These are phyloP conservation scores for Pseudomyrmex concolor DNA, from an alignment of 1,140 invertebrate genomes.

Conservation along the genomic window DNA sequence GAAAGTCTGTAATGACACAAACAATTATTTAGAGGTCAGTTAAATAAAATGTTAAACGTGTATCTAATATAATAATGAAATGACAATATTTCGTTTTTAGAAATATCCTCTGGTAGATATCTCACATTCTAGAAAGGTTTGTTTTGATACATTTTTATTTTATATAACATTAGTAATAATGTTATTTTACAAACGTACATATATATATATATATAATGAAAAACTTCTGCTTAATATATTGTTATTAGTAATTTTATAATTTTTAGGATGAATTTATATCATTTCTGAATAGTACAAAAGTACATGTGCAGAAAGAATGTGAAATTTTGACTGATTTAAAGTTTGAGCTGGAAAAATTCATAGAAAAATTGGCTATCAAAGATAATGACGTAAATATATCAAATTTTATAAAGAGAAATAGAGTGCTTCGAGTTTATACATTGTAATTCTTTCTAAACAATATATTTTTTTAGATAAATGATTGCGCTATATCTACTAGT, in stretches of 20 bases:
- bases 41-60: conserved; percentile 8
- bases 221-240: conserved; percentile 4
- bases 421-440: not conserved
- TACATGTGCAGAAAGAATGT: conserved; percentile 72
- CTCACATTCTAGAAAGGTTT: conserved; percentile 34
- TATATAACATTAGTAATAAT: too few species aligned
- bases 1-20: conserved; percentile 33
- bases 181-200: not conserved
- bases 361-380: conserved; percentile 59
- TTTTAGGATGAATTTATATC: conserved; percentile 73
- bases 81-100: conserved; percentile 16
- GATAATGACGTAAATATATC: conserved; percentile 54
- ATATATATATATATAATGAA: conserved; percentile 9
- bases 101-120: conserved; percentile 8
- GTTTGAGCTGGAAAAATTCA: conserved; percentile 66
- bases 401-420: not conserved
- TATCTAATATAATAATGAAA: conserved; percentile 10
- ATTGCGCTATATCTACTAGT: conserved; percentile 32
- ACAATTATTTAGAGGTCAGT: conserved; percentile 49
- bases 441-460: not conserved
- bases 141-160: not conserved
- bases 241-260: conserved; percentile 2
- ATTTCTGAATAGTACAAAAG: conserved; percentile 69
- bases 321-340: conserved; percentile 71
- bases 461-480: conserved; percentile 38